Percentiles rank a stretch among this genome's conserved stretches.
These are phyloP conservation scores for Dicaeum eximium DNA, from an alignment of 2,113 vertebrate genomes.

Conservation along the genomic window DNA sequence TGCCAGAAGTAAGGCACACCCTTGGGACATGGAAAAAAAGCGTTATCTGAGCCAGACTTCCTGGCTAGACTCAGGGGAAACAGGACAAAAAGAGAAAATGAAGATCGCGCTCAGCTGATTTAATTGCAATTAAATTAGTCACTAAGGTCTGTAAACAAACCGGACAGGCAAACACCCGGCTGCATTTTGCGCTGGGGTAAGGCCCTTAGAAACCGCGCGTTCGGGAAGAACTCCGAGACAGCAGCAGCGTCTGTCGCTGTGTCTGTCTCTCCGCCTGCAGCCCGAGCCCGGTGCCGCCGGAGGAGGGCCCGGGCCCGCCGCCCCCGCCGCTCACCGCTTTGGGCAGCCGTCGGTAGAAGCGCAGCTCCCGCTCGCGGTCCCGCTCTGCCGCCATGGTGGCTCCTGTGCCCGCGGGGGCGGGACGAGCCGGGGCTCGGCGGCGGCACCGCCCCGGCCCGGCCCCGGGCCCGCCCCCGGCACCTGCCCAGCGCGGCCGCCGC, in stretches of 20 bases:
- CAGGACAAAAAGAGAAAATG: not conserved
- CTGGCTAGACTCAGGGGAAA: not conserved
- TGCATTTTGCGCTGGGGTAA: fast-evolving
- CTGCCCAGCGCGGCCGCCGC: not conserved
- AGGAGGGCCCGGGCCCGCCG: not conserved
- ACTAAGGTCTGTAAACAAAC: not conserved
- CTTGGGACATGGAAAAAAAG: fast-evolving
- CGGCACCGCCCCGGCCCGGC: not conserved
- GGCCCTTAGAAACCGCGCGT: not conserved
- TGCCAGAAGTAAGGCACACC: not conserved
- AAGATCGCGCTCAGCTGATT: not conserved
- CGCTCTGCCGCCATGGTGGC: not conserved
- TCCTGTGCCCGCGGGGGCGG: not conserved
- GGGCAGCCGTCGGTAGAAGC: not conserved
- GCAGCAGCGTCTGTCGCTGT: not conserved
- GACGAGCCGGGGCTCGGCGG: not conserved
- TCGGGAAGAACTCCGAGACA: fast-evolving
- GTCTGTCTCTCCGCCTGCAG: not conserved
- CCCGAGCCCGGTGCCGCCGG: not conserved
- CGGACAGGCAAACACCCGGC: fast-evolving
- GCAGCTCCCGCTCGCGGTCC: not conserved
- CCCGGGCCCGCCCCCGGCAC: not conserved
- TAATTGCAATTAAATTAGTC: not conserved
- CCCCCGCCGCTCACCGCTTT: not conserved
- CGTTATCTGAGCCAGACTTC: not conserved